Conservation (phyloP, 2,888 invertebrate species). For the Chelonus formosanus region DNA sequence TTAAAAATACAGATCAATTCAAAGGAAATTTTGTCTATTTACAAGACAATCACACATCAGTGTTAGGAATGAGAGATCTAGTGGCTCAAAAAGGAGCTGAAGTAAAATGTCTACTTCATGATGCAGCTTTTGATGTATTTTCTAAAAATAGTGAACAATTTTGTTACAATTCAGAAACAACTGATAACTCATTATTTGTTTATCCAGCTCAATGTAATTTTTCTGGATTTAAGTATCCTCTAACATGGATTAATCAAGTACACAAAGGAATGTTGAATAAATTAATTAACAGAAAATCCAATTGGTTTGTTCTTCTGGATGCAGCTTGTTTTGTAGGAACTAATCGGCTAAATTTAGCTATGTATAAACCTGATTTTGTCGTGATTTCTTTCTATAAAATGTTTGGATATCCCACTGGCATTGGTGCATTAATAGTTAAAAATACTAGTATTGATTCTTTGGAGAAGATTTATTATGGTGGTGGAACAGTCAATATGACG, state of each 20-base stretch:
- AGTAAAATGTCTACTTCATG: conserved; percentile 69
- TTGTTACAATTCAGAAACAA: neutral
- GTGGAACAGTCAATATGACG: conserved; percentile 90
- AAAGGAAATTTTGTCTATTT: conserved; percentile 79
- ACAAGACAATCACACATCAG: conserved; percentile 94
- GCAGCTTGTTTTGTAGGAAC: conserved; percentile 85
- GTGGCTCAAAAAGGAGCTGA: conserved; percentile 70
- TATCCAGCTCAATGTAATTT: conserved; percentile 96
- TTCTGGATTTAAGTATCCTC: conserved; percentile 89
- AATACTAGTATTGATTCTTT: conserved; percentile 72
- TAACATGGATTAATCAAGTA: conserved; percentile 74
- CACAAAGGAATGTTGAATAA: conserved; percentile 70
- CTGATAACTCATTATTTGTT: conserved; percentile 74
- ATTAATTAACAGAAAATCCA: conserved; percentile 60
- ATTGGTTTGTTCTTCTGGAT: conserved; percentile 84
- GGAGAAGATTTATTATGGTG: conserved; percentile 85
- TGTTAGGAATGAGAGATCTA: conserved; percentile 88
- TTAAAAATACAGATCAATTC: conserved; percentile 51
- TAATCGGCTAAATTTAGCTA: conserved; percentile 77
- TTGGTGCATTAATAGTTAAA: conserved; percentile 87
- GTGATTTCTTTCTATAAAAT: conserved; percentile 96
- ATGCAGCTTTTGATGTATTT: conserved; percentile 68
- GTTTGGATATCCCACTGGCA: conserved; percentile 94
- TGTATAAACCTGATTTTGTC: conserved; percentile 85
- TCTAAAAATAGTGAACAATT: conserved; percentile 57